Conservation (phyloP, 30 jellyfish, hydroid and myxozoan species). For the Hydractinia symbiolongicarpus region DNA sequence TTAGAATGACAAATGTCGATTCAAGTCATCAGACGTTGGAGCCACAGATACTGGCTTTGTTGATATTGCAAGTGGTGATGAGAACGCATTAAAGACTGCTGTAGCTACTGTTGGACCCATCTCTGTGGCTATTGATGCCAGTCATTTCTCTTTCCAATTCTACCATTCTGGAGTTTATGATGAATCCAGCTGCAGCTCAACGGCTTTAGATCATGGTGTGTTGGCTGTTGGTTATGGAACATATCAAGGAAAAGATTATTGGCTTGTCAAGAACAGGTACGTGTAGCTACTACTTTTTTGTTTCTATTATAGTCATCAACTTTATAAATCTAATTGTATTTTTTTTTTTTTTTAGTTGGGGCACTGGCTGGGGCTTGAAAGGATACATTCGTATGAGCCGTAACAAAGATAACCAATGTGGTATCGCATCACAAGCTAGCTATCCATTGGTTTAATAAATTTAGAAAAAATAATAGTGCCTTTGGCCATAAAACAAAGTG, state of each 20-base stretch:
- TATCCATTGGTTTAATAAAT: slow-evolving; percentile 82
- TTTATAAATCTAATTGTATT: neutral
- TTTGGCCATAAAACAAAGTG: too few species aligned
- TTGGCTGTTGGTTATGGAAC: slow-evolving; percentile 94
- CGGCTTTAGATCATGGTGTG: slow-evolving; percentile 95
- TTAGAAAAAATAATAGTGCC: neutral
- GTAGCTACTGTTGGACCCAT: slow-evolving; percentile 91
- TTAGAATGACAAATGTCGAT: slow-evolving; percentile 64
- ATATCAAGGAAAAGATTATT: slow-evolving; percentile 80
- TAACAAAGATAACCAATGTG: slow-evolving; percentile 95
- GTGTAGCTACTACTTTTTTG: too few species aligned
- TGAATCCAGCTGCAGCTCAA: slow-evolving; percentile 75
- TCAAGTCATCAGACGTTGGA: slow-evolving; percentile 52
- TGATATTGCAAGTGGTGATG: slow-evolving; percentile 84
- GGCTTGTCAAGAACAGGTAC: slow-evolving; percentile 98
- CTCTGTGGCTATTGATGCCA: slow-evolving; percentile 98
- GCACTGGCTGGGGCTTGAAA: slow-evolving; percentile 77
- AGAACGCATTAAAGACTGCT: slow-evolving; percentile 77
- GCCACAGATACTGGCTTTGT: slow-evolving; percentile 94
- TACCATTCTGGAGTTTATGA: slow-evolving; percentile 89
- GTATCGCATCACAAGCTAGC: slow-evolving; percentile 92
- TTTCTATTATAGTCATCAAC: too few species aligned
- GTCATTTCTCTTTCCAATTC: slow-evolving; percentile 94
- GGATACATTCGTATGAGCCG: slow-evolving; percentile 97
- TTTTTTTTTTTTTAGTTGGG: slow-evolving; percentile 70